These are phyloP conservation scores for Rana temporaria DNA, from an alignment of 2,113 vertebrate species.

Conservation along the genomic window DNA sequence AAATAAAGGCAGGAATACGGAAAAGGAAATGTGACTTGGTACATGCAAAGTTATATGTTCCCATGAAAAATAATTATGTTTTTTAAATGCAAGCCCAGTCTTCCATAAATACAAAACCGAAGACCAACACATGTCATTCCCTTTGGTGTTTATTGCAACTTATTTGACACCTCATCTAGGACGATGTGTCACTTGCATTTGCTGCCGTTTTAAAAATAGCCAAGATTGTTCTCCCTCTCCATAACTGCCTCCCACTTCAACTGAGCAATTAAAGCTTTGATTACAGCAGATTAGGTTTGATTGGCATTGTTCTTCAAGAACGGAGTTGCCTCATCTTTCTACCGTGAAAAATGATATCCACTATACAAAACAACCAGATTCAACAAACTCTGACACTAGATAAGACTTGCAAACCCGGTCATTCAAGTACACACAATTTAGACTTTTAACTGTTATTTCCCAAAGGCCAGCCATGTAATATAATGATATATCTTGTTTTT, in stretches of 20 bases:
- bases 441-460: too few species aligned
- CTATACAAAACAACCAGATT: conserved; percentile 20
- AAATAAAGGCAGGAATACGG: too few species aligned
- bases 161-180: conserved; percentile 69
- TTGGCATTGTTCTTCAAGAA: conserved; percentile 57
- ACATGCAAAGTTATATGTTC: neutral
- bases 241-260: conserved; percentile 51
- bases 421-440: too few species aligned
- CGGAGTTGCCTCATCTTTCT: conserved; percentile 43
- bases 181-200: conserved; percentile 62
- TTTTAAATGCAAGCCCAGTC: conserved; percentile 73
- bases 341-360: neutral
- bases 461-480: too few species aligned
- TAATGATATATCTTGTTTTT: too few species aligned
- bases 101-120: conserved; percentile 73
- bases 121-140: conserved; percentile 71
- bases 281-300: conserved; percentile 57
- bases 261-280: conserved; percentile 56
- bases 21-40: neutral
- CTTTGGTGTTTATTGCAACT: conserved; percentile 71
- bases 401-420: too few species aligned
- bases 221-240: conserved; percentile 58
- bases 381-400: neutral
- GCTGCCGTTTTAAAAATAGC: conserved; percentile 60
- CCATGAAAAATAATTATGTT: conserved; percentile 77